Evolutionary conservation across 1,140 invertebrate genomes (phyloP), one percentile per base, ranked within the genome.

Genomic region (Drosophila pallidifrons): DNA sequence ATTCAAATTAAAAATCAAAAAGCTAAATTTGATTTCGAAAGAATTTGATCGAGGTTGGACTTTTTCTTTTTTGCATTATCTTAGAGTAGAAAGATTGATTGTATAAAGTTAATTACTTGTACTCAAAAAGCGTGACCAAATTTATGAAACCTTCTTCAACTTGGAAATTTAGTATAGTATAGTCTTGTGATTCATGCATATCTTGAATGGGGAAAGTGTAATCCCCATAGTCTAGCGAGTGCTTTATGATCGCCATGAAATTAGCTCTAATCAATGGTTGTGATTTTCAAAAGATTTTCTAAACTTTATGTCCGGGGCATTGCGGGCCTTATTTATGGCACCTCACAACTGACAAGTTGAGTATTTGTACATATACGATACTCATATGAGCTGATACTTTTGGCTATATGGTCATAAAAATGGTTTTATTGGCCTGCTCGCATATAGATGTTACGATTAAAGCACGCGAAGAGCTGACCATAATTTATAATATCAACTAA

Each of bases 211-310:
- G 43, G 46, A 51, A 30, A 49, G 35, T 20, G 30, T 82, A 52
- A 79, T 60, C 47, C 67, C 47, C 47, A 51, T 45, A 35, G 35
- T 5, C 13, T 11, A 20, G 41, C 11, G 63, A 38, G 71, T 72
- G 67, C 54, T 87, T 87, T 86, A 86, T 88, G 79, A 49, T 43
- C 64, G 11, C 49, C 45, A 69, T 79, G 46, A 68, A 82, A 82
- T 87, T 86, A 86, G 65, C 72, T 69, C 73, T 82, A 86, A 88
- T 87, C 82, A 79, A 70, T 61, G 65, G 83, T 71, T 83, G 72
- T 88, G 82, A 87, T 87, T 86, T 54, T 54, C 11, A 16, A 63
- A 52, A 74, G 41, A 66, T 60, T 69, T 64, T 20, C 6, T 1
- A 52, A 43, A 63, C 74, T 55, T 54, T 65, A 60, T 71, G 59